These are phyloP conservation scores for Caenorhabditis virilis DNA, from an alignment of 2,888 invertebrate species.

Conservation along the genomic window DNA sequence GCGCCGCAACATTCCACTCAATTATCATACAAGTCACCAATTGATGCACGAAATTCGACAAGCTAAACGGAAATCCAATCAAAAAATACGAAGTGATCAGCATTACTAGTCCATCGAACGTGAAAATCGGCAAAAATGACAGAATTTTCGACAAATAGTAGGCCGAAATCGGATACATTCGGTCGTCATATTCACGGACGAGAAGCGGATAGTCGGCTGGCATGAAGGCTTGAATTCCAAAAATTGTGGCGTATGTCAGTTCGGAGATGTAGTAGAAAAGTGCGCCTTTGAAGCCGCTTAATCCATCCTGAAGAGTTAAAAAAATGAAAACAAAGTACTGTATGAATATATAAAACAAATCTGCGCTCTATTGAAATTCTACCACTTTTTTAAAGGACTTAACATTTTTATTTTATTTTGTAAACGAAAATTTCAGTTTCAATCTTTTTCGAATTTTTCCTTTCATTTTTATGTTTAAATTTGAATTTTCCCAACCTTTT, in stretches of 20 bases:
- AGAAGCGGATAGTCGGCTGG: constrained; percentile 87
- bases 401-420: too few species aligned
- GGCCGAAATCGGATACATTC: constrained; percentile 80
- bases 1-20: constrained; percentile 55
- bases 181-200: constrained; percentile 85
- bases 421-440: too few species aligned
- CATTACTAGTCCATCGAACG: constrained; percentile 83
- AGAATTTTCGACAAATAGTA: constrained; percentile 59
- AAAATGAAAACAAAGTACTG: constrained; percentile 69
- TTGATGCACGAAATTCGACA: constrained; percentile 36
- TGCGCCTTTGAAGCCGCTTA: constrained; percentile 90
- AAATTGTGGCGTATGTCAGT: constrained; percentile 88
- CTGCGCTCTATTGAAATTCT: too few species aligned
- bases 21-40: constrained; percentile 54
- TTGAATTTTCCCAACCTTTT: too few species aligned
- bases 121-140: constrained; percentile 77
- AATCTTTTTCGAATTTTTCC: too few species aligned
- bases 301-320: constrained; percentile 86
- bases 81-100: constrained; percentile 84
- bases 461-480: too few species aligned
- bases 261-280: constrained; percentile 87
- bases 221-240: constrained; percentile 87
- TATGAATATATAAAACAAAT: too few species aligned
- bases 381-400: too few species aligned
- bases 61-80: constrained; percentile 72